These are phyloP conservation scores for Rousettus leschenaultii DNA, from an alignment of 2,113 vertebrate species.

Conservation along the genomic window DNA sequence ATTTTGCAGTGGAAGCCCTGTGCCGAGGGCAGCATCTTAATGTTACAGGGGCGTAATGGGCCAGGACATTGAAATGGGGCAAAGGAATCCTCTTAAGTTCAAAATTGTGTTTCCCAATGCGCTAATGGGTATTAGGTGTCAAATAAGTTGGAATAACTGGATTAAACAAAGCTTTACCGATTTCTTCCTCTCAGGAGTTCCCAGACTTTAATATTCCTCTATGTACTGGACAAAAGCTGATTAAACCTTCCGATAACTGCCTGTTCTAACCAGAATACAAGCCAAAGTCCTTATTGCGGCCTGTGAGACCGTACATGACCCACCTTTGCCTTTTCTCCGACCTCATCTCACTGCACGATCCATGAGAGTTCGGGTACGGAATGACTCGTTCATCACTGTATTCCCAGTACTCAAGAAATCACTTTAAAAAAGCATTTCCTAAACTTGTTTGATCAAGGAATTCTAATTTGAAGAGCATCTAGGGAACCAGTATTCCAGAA, in stretches of 20 bases:
- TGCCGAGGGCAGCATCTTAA: neutral
- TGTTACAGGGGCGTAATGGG: neutral
- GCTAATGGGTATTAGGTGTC: neutral
- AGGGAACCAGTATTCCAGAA: neutral
- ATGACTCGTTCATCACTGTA: neutral
- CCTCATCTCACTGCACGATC: neutral
- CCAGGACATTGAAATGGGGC: neutral
- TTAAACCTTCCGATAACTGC: neutral
- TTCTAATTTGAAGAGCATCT: neutral
- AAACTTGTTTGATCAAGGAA: neutral
- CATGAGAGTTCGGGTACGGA: neutral
- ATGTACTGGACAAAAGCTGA: neutral
- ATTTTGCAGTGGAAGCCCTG: neutral
- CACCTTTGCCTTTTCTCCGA: neutral
- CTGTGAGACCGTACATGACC: neutral
- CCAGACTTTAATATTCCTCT: neutral
- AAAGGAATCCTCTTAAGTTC: neutral
- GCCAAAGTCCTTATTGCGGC: neutral
- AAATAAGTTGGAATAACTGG: neutral
- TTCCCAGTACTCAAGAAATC: neutral
- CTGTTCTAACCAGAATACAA: neutral
- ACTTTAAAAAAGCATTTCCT: neutral
- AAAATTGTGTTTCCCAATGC: neutral
- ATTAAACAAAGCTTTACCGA: neutral
- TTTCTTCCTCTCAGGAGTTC: conserved; percentile 3